A percentile compares a stretch with the other conserved stretches of the same genome.
Conservation (phyloP, 2,113 vertebrate species). For the Coreoperca whiteheadi region DNA sequence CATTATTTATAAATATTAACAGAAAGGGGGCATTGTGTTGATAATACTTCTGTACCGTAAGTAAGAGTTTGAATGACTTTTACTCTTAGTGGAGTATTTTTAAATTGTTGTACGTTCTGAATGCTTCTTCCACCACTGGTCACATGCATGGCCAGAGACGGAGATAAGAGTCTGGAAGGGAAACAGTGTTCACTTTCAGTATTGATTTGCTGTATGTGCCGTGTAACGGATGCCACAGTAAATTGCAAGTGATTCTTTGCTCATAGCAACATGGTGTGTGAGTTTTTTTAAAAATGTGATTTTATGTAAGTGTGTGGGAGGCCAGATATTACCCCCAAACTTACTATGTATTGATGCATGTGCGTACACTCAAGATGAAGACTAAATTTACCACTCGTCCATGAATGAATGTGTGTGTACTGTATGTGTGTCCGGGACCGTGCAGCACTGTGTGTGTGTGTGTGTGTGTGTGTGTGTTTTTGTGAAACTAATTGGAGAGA, state of each 20-base stretch:
- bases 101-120: no score
- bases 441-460: constrained; percentile 1
- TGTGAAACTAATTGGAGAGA: constrained; percentile 51
- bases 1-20: neutral
- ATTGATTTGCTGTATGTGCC: constrained; percentile 3
- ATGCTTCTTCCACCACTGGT: no score
- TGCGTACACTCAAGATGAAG: neutral
- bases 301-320: neutral
- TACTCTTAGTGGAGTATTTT: neutral
- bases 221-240: neutral
- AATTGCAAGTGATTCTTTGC: neutral
- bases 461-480: constrained; percentile 43
- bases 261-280: neutral
- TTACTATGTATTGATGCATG: neutral
- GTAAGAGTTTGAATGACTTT: neutral
- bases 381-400: constrained; percentile 1
- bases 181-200: neutral
- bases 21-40: neutral
- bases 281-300: neutral
- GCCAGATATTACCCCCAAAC: neutral
- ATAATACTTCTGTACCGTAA: neutral
- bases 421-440: neutral
- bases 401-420: neutral
- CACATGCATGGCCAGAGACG: neutral
- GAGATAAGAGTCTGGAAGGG: neutral